Conservation (phyloP, 2,113 vertebrate genomes). For the Aramus guarauna region DNA sequence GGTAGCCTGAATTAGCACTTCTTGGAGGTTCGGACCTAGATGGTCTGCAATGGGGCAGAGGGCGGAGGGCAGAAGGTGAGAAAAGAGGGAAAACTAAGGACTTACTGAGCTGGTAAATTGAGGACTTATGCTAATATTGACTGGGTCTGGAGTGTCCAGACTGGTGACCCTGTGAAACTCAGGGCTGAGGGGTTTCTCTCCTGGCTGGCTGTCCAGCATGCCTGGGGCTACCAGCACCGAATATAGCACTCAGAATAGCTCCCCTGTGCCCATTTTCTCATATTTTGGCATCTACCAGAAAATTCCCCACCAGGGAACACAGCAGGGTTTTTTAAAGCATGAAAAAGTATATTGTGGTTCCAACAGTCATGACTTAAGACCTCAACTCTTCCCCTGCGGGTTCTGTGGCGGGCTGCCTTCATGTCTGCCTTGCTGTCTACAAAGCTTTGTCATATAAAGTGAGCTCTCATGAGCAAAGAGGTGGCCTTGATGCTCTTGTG, state of each 20-base stretch:
- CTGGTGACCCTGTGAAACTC: not conserved
- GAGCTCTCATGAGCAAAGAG: not conserved
- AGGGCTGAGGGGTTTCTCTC: not conserved
- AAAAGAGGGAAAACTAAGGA: not conserved
- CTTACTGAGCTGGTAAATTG: not conserved
- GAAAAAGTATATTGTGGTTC: conserved; percentile 9
- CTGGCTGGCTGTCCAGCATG: not conserved
- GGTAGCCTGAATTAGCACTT: not conserved
- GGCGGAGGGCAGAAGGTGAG: not conserved
- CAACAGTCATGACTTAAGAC: conserved; percentile 4
- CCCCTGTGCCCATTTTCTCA: not conserved
- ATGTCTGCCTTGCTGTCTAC: not conserved
- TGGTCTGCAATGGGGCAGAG: not conserved
- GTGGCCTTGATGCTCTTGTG: not conserved
- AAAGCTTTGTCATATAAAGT: not conserved
- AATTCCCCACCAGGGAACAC: not conserved
- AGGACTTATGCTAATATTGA: not conserved
- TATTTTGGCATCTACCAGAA: not conserved
- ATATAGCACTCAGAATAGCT: not conserved
- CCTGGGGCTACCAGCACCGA: not conserved
- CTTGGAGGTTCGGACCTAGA: not conserved
- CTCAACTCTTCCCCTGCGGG: not conserved
- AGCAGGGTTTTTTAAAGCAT: not conserved
- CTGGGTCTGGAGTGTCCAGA: not conserved
- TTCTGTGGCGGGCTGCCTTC: not conserved